Evolutionary conservation across 2,113 vertebrate genomes (phyloP), one percentile per base, ranked within the genome.

Genomic region (Corvus cornix): DNA sequence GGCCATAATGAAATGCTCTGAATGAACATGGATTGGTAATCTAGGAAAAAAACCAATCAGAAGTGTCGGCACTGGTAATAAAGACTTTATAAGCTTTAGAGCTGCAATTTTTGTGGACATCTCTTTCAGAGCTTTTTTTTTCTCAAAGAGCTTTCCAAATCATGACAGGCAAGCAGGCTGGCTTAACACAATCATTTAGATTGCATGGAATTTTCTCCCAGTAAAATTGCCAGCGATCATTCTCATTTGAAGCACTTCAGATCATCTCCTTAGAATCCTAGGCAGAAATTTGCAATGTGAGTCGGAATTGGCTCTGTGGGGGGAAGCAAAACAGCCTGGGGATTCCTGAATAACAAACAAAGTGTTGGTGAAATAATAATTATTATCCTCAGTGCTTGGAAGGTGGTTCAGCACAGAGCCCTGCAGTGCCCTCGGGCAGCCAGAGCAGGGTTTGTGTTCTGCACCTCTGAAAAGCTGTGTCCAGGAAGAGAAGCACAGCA

Each of bases 1-100:
- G 46, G 35, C n/a, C 11, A 2, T 84, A 94, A 96, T 86, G 88
- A 96, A 97, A 92, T 78, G 64, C 37, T 92, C 80, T 75, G 84
- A 92, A 90, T 78, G 92, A 92, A 24, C 60, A 43, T 1, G 37
- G 48, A 75, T 60, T 90, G 83, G 49, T 93, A 96, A 91, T 48
- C n/a, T 51, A 72, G 49, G 51, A 33, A 59, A 52, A 52, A 53
- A 12, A 20, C 1, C 43, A 33, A 55, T 55, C 16, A 58, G 39
- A 76, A 72, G 82, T 48, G 6, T 74, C 55, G 8, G 73, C 43
- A 28, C 12, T 49, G 60, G 30, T 78, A 90, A 74, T 86, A 72
- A 81, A 28, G 43, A 30, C 41, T 64, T 86, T 14, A 28, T 28
- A 46, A 74, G n/a, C 76, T 48, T 72, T 41, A 41, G 17, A 84